Evolutionary conservation across 2,113 vertebrate species (phyloP), one percentile per base, ranked within the genome.

Genomic region (Tretioscincus oriximinensis): DNA sequence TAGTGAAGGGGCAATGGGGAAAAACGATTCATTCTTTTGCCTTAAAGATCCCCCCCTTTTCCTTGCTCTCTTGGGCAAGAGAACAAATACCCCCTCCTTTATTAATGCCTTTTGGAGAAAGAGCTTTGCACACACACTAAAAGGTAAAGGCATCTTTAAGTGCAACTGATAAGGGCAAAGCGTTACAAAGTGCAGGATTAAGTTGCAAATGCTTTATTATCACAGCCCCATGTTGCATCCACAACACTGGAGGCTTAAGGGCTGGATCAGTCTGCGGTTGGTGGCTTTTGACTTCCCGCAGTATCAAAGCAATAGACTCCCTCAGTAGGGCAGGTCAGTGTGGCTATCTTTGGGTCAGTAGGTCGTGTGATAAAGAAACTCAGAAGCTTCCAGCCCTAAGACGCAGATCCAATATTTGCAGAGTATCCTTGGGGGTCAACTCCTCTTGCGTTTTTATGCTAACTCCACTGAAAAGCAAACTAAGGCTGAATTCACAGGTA

Each of bases 171-270:
- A 89, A 90, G 87, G 89, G 89, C 84, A 92, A 90, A 89, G 88
- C 90, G 90, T 91, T 91, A 91, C 90, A 90, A 91, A 91, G 88
- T 85, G 70, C 63, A 83, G 89, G 85, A 84, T 91, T 90, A 81
- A 86, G 87, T 91, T 88, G 90, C 84, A 88, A 91, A 92, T 92
- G 90, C 88, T 91, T 90, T 91, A 93, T 92, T 91, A 83, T 89
- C 90, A 88, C 64, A 89, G 88, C 90, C 94, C 3, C 81, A 78
- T 86, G 89, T 88, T 91, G 89, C 88, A 84, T 92, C 83, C 87
- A 73, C 90, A 90, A 29, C 87, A 90, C 86, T 88, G 88, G 94
- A 93, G 93, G 94, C 93, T 94, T 95, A 95, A 95, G 94, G 90
- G 91, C 90, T 86, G 91, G 88, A 85, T 90, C 90, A 89, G 88